Percentiles rank a stretch among this genome's conserved stretches.
Evolutionary conservation across 2,113 vertebrate genomes (phyloP).

Genomic region (Candoia aspera): DNA sequence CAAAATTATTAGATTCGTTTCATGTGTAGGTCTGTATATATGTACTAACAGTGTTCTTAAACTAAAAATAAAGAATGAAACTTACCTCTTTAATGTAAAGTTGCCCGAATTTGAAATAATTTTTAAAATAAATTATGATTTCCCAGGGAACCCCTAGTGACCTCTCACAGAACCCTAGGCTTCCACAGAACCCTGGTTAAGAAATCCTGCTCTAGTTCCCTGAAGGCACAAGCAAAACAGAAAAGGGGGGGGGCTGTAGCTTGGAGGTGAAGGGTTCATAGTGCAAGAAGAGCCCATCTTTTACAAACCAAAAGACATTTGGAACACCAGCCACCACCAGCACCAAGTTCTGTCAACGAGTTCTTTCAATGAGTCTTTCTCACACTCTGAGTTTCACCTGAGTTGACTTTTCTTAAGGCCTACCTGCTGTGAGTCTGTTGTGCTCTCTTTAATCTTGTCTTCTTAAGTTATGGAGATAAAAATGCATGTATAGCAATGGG

Average conservation of each 20-base stretch:
- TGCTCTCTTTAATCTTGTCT: background rate
- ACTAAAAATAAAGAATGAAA: too few species aligned
- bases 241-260: background rate
- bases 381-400: background rate
- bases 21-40: too few species aligned
- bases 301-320: background rate
- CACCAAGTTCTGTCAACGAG: background rate
- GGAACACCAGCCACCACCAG: background rate
- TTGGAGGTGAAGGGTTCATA: background rate
- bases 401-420: background rate
- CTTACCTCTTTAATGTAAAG: too few species aligned
- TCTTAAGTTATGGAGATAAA: background rate
- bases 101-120: too few species aligned
- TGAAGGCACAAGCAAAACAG: background rate
- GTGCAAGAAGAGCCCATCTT: background rate
- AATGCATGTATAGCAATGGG: background rate
- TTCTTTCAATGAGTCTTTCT: background rate
- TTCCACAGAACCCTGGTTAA: too few species aligned
- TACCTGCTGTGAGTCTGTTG: background rate
- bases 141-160: too few species aligned
- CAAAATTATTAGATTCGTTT: too few species aligned
- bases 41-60: too few species aligned
- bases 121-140: too few species aligned
- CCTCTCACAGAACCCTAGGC: too few species aligned
- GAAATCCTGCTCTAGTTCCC: background rate